A percentile compares a stretch with the other conserved stretches of the same genome.
Evolutionary conservation across 2,888 invertebrate species (phyloP).

Genomic region (Netelia fuscicornis): DNA sequence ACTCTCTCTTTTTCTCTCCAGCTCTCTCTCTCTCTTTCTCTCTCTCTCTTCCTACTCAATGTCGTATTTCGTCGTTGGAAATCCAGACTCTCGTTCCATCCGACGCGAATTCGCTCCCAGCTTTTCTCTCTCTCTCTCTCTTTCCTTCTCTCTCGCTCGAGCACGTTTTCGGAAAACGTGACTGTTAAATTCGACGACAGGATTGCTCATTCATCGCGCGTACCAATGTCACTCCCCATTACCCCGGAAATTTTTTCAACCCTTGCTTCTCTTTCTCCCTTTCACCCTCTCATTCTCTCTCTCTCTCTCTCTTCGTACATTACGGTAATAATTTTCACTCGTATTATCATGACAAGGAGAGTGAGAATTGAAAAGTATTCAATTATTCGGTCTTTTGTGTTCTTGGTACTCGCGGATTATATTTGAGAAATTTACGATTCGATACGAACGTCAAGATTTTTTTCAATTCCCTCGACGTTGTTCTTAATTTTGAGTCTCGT

Average conservation of each 20-base stretch:
- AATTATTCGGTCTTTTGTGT: neutral
- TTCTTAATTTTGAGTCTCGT: constrained; percentile 41
- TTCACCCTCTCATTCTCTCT: neutral
- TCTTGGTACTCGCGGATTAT: constrained; percentile 11
- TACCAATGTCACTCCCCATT: constrained; percentile 35
- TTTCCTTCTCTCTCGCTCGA: neutral
- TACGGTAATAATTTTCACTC: neutral
- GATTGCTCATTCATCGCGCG: constrained; percentile 56
- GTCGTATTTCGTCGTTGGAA: constrained; percentile 33
- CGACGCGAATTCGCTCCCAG: constrained; percentile 16
- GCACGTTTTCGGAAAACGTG: constrained; percentile 61
- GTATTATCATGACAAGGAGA: neutral
- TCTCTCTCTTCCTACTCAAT: constrained; percentile 1
- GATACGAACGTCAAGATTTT: constrained; percentile 39
- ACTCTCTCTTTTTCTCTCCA: neutral
- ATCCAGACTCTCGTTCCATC: constrained; percentile 51
- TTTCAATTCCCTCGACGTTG: constrained; percentile 20
- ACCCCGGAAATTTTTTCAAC: neutral
- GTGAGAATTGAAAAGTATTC: no score
- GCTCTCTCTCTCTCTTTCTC: no score
- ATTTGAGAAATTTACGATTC: constrained; percentile 26
- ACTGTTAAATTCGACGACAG: constrained; percentile 56
- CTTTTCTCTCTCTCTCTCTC: constrained; percentile 5
- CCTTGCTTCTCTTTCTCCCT: constrained; percentile 12
- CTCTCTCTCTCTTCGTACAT: neutral